Conservation (phyloP, 2,113 vertebrate genomes). For the Corythaeola cristata region DNA sequence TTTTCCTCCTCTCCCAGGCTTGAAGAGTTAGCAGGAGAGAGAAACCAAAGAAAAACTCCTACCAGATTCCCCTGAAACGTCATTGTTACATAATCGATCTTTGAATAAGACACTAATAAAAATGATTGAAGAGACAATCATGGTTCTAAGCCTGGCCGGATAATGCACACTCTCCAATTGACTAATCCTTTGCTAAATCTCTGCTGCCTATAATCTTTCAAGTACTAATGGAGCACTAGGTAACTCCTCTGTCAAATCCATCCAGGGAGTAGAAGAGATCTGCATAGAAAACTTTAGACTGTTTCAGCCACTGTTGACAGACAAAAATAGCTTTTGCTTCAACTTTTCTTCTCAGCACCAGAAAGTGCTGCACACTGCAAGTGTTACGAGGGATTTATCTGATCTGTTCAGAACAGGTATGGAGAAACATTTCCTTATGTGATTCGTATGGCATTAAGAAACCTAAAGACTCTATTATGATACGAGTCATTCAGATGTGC, state of each 20-base stretch:
- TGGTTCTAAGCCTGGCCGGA: constrained; percentile 78
- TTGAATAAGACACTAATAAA: constrained; percentile 88
- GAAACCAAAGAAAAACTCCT: constrained; percentile 48
- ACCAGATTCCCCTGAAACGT: constrained; percentile 71
- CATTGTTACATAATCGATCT: constrained; percentile 85
- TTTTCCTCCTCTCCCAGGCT: background rate
- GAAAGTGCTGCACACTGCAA: background rate
- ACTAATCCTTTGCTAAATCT: constrained; percentile 82
- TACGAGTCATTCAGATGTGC: background rate
- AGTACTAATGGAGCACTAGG: constrained; percentile 71
- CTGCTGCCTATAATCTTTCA: constrained; percentile 77
- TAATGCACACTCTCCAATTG: constrained; percentile 73
- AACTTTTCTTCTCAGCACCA: background rate
- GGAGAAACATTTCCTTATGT: background rate
- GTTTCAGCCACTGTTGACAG: background rate
- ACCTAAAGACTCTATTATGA: background rate
- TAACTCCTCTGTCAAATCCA: constrained; percentile 69
- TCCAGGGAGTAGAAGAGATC: constrained; percentile 39
- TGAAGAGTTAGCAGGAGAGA: background rate
- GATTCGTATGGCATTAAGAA: background rate
- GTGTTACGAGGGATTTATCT: background rate
- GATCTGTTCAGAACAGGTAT: background rate
- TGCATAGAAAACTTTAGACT: constrained; percentile 35
- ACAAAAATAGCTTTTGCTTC: background rate
- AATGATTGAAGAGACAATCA: constrained; percentile 82